A percentile compares a stretch with the other conserved stretches of the same genome.
These are phyloP conservation scores for Drosophila navojoa DNA, from an alignment of 1,140 invertebrate species.

Conservation along the genomic window DNA sequence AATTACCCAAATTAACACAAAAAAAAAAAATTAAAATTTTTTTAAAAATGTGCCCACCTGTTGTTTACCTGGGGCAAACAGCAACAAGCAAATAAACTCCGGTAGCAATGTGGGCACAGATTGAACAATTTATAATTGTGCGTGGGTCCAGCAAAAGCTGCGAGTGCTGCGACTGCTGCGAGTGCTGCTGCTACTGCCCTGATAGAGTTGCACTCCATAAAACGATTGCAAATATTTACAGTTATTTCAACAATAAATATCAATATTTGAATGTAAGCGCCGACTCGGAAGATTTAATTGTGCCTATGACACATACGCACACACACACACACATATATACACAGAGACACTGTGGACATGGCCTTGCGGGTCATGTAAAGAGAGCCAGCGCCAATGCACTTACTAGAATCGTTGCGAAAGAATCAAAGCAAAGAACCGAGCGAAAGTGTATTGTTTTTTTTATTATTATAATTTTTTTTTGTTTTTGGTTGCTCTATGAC, in stretches of 20 bases:
- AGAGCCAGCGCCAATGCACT: conserved; percentile 16
- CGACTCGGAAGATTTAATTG: conserved; percentile 64
- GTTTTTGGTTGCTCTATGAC: conserved; percentile 39
- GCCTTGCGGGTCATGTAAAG: conserved; percentile 62
- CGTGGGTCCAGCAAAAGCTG: conserved; percentile 30
- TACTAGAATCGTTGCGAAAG: conserved; percentile 40
- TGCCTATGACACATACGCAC: conserved; percentile 45
- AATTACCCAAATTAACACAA: conserved; percentile 32
- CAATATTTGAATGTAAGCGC: conserved; percentile 50
- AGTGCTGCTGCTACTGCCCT: not conserved
- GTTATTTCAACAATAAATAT: conserved; percentile 70
- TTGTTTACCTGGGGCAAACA: conserved; percentile 63
- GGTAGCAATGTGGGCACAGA: conserved; percentile 68
- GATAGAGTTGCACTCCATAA: conserved; percentile 7
- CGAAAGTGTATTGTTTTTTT: conserved; percentile 39
- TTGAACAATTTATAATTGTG: conserved; percentile 80
- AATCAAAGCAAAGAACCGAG: conserved; percentile 18
- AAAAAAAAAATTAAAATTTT: conserved; percentile 44
- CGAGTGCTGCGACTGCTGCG: too few species aligned
- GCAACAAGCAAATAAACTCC: conserved; percentile 63
- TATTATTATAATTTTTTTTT: not conserved
- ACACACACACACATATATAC: not conserved
- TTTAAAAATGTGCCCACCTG: conserved; percentile 35
- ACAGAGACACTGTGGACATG: conserved; percentile 33
- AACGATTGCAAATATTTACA: conserved; percentile 66